Evolutionary conservation across 2,888 invertebrate species (phyloP).

Genomic region (Lacanobia oleracea): DNA sequence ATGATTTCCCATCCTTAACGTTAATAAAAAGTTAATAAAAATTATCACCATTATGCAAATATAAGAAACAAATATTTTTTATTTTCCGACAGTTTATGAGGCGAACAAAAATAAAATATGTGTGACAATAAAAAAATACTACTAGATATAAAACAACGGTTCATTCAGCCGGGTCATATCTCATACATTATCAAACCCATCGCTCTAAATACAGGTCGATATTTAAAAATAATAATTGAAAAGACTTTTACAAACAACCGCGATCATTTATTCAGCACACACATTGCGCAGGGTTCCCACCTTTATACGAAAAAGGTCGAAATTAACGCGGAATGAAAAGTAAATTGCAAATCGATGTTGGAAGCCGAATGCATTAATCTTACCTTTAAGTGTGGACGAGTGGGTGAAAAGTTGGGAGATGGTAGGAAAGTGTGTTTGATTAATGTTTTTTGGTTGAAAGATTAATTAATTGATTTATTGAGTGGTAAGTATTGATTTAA

Average conservation of each 20-base stretch:
- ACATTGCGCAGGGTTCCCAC: slow-evolving; percentile 26
- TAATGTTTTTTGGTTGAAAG: slow-evolving; percentile 28
- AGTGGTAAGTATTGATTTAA: not conserved
- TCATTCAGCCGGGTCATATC: slow-evolving; percentile 8
- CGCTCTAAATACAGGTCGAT: slow-evolving; percentile 27
- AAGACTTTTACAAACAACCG: slow-evolving; percentile 33
- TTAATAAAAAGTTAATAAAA: no score
- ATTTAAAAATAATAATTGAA: slow-evolving; percentile 36
- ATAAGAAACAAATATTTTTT: no score
- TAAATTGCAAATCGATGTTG: slow-evolving; percentile 59
- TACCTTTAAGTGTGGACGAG: slow-evolving; percentile 32
- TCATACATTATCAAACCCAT: not conserved
- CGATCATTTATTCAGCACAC: slow-evolving; percentile 46
- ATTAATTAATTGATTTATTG: slow-evolving; percentile 18
- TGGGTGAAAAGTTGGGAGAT: slow-evolving; percentile 23
- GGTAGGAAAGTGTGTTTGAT: slow-evolving; percentile 24
- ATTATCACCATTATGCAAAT: no score
- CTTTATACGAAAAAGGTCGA: slow-evolving; percentile 12
- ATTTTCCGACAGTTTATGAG: no score
- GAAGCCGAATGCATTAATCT: slow-evolving; percentile 48
- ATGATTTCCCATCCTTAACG: no score
- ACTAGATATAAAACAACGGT: not conserved
- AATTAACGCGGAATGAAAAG: slow-evolving; percentile 48
- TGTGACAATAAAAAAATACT: no score
- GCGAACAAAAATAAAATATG: no score